Evolutionary conservation across 2,797 vertebrate species (phyloP).

Genomic region (Hephaestus fuliginosus): DNA sequence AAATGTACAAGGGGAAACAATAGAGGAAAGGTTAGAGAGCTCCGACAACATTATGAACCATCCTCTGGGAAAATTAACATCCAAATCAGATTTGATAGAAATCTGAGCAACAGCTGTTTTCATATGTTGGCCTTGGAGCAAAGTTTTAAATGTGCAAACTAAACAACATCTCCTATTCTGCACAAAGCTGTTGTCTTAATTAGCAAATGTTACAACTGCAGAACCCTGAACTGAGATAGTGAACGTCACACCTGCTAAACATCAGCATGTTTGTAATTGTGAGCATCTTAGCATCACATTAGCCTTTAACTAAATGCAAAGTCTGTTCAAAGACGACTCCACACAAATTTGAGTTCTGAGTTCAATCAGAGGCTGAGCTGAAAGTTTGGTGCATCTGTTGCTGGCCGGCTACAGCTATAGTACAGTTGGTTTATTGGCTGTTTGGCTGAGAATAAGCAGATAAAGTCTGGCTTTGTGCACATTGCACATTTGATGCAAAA

Average conservation of each 20-base stretch:
- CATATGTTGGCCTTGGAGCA: background rate
- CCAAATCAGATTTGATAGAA: background rate
- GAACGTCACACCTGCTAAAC: background rate
- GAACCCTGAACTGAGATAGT: background rate
- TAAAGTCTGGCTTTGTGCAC: background rate
- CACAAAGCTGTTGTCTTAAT: background rate
- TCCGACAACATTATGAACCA: background rate
- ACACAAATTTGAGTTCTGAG: background rate
- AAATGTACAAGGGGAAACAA: background rate
- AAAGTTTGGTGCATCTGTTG: background rate
- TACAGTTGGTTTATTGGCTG: background rate
- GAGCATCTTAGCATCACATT: background rate
- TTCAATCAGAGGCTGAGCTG: background rate
- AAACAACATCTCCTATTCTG: no score
- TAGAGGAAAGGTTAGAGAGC: background rate
- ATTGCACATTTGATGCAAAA: background rate
- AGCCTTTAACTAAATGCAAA: background rate
- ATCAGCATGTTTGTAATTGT: background rate
- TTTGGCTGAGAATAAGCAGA: conserved; percentile 1
- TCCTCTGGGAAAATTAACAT: background rate
- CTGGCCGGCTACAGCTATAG: background rate
- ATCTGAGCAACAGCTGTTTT: background rate
- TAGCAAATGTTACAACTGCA: background rate
- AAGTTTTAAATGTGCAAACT: background rate
- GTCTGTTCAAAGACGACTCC: background rate